Conservation (phyloP, 1,140 invertebrate species). For the Drosophila saltans region DNA sequence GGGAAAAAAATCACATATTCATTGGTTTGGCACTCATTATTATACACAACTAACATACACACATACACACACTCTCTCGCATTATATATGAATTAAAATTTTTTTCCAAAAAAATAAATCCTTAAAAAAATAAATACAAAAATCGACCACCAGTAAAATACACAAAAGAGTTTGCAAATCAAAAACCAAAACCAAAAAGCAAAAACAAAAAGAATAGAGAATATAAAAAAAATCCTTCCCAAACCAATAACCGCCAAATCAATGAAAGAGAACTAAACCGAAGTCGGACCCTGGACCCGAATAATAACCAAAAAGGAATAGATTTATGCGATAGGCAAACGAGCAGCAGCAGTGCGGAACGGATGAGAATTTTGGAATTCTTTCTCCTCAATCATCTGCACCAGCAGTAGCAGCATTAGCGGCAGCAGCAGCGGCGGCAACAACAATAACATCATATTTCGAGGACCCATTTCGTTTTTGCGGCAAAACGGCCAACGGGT, state of each 20-base stretch:
- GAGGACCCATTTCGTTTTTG: conserved; percentile 5
- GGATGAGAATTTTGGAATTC: conserved; percentile 4
- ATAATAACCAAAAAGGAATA: background rate
- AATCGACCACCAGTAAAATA: background rate
- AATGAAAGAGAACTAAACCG: conserved; percentile 2
- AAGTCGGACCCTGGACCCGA: background rate
- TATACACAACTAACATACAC: conserved; percentile 3
- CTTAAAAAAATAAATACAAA: background rate
- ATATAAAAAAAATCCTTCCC: background rate
- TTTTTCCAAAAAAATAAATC: background rate
- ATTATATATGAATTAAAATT: conserved; percentile 7
- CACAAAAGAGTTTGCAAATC: background rate
- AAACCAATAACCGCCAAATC: background rate
- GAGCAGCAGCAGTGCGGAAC: conserved; percentile 3
- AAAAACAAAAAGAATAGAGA: background rate
- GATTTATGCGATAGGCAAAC: background rate
- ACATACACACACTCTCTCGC: conserved; percentile 13
- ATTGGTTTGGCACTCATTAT: background rate
- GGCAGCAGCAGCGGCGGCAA: background rate
- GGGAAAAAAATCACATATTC: background rate
- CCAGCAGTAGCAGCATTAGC: background rate
- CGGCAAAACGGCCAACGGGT: conserved; percentile 1
- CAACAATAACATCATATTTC: background rate
- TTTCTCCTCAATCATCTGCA: background rate
- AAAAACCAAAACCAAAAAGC: background rate